phyloP scores from a whole-genome alignment of 2,888 invertebrate species.

The Luperina nickerlii region DNA sequence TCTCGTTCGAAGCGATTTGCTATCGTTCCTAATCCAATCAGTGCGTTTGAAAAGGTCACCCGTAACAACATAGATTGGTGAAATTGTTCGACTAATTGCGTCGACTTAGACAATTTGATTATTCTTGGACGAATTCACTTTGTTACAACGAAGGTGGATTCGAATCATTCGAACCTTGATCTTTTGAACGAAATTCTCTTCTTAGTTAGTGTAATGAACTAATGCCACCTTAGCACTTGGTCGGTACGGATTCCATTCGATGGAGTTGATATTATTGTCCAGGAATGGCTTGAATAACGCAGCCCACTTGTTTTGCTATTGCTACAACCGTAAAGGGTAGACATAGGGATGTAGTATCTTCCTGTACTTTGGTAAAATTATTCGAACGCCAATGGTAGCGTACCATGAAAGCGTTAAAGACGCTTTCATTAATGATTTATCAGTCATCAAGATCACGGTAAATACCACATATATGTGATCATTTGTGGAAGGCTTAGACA shows the following conservation, averaged over 20 bases:
- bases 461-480: too few species aligned
- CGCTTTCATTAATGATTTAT: too few species aligned
- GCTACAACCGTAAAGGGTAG: not conserved
- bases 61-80: conserved; percentile 27
- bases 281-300: not conserved
- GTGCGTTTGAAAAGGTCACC: conserved; percentile 31
- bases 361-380: not conserved
- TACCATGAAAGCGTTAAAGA: too few species aligned
- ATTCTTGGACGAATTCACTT: conserved; percentile 22
- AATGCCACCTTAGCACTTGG: conserved; percentile 14
- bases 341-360: not conserved
- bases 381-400: too few species aligned
- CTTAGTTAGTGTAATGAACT: conserved; percentile 12
- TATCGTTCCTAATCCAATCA: conserved; percentile 42
- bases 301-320: not conserved
- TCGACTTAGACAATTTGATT: conserved; percentile 53
- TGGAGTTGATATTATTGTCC: not conserved
- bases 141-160: not conserved
- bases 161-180: conserved; percentile 19
- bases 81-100: conserved; percentile 49
- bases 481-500: too few species aligned
- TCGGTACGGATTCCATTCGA: not conserved
- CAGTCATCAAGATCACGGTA: too few species aligned
- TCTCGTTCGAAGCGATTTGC: conserved; percentile 22
- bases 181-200: conserved; percentile 30